Conservation (phyloP, 2,888 invertebrate species). For the Limenitis camilla region DNA sequence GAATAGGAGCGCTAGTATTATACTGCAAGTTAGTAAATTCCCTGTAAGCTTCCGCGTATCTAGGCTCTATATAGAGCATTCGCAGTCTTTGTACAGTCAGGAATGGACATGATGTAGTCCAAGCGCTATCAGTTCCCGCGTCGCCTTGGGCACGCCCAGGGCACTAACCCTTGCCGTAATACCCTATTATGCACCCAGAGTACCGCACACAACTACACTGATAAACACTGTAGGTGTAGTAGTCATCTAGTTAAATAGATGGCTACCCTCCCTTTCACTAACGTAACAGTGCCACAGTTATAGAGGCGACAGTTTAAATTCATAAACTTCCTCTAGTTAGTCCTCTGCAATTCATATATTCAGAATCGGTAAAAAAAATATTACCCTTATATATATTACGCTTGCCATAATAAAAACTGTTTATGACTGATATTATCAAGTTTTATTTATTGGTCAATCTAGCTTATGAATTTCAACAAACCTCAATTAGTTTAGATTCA, state of each 20-base stretch:
- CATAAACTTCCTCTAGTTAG: no score
- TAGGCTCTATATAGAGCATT: conserved; percentile 38
- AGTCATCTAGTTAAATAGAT: conserved; percentile 60
- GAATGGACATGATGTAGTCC: conserved; percentile 45
- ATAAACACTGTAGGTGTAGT: conserved; percentile 41
- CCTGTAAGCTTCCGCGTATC: conserved; percentile 34
- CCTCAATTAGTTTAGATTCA: no score
- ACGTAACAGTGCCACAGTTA: conserved; percentile 51
- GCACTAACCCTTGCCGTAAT: conserved; percentile 59
- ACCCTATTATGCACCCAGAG: conserved; percentile 36
- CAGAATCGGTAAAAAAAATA: no score
- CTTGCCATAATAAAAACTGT: conserved; percentile 18
- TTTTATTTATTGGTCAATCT: no score
- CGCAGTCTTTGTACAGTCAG: conserved; percentile 39
- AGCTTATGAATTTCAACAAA: no score
- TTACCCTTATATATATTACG: no score
- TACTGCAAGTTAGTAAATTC: conserved; percentile 26
- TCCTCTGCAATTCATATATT: no score
- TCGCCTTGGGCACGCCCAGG: conserved; percentile 65
- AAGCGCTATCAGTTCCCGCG: conserved; percentile 50
- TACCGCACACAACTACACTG: conserved; percentile 32
- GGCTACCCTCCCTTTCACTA: conserved; percentile 71
- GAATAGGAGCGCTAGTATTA: conserved; percentile 25
- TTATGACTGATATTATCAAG: background rate
- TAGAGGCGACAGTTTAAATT: conserved; percentile 33